Conservation (phyloP, 2,113 vertebrate genomes). For the human (Homo sapiens) region GRCh38 chr4:95790501-95791000, state of each 20-base stretch:
- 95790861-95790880: neutral
- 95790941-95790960: neutral
- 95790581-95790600: no score
- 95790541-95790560: no score
- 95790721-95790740: no score
- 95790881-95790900: neutral
- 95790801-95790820: neutral
- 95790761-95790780: neutral
- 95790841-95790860: neutral
- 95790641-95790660: no score
- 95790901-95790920: neutral
- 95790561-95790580: no score
- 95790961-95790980: neutral
- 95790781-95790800: neutral
- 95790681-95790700: no score
- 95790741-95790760: neutral
- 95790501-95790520: no score
- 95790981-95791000: neutral
- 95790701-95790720: no score
- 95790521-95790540: no score
- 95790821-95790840: neutral
- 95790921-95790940: neutral
- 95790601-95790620: no score
- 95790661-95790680: no score
- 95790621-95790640: no score